Percentiles rank a stretch among this genome's conserved stretches.
These are phyloP conservation scores for Anarsia innoxiella DNA, from an alignment of 2,888 invertebrate species.

Conservation along the genomic window DNA sequence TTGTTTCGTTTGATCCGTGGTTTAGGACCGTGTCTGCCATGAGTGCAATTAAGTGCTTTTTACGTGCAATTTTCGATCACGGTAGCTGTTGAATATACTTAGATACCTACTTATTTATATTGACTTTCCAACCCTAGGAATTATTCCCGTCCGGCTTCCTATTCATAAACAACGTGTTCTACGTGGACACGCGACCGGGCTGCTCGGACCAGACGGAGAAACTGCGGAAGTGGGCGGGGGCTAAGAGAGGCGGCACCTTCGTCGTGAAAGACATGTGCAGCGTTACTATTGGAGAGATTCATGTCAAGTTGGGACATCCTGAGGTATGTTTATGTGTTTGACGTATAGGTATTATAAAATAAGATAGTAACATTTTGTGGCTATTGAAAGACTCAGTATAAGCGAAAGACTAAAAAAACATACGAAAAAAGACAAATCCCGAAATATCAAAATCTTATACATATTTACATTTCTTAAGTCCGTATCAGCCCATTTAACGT, in stretches of 20 bases:
- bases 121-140: constrained; percentile 29
- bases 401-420: too few species aligned
- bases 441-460: background rate
- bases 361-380: background rate
- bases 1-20: background rate
- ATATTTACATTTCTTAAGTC: background rate
- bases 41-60: background rate
- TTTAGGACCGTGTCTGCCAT: background rate
- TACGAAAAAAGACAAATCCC: too few species aligned
- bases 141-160: constrained; percentile 59
- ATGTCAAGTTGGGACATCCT: constrained; percentile 47
- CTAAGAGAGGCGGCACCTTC: constrained; percentile 31
- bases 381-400: too few species aligned
- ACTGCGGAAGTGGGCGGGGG: constrained; percentile 46
- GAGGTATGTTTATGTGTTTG: constrained; percentile 31
- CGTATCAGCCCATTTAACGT: background rate
- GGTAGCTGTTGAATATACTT: too few species aligned
- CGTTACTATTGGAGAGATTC: constrained; percentile 29
- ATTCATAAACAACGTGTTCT: constrained; percentile 67
- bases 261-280: constrained; percentile 32
- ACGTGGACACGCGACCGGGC: constrained; percentile 49
- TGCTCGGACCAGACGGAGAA: constrained; percentile 41
- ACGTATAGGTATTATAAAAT: too few species aligned
- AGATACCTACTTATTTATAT: too few species aligned
- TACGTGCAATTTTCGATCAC: too few species aligned